Base-by-base conservation (phyloP, 1,140 invertebrate species). In the Drosophila hydei region DNA sequence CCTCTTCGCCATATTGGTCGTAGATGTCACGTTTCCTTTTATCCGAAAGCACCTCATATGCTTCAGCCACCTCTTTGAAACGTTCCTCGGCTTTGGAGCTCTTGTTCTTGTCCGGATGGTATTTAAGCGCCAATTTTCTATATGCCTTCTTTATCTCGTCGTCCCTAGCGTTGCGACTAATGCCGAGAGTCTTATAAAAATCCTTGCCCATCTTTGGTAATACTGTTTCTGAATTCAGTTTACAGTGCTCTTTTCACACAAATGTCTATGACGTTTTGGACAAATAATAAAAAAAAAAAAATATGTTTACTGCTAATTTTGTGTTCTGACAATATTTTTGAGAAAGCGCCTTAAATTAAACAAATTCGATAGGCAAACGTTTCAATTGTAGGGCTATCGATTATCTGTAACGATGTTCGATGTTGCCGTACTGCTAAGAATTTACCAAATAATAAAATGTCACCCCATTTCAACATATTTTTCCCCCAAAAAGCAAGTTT, bases 131-230 rank as follows among this genome's bases (percentile, higher is more conserved):
- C 55, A 88, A 92, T 93, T 96, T 97, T 78, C 96, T 94, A 89
- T 97, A 98, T 36, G 96, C 96, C 92, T 96, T 97, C 90, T 97
- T 97, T 45, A 98, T 96, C 88, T 98, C 97, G 55, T 97, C 96
- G 47, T 94, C 92, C 43, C 95, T 96, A 27, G 97, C 96, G 72
- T 96, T 96, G 93, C 97, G 97, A 27, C 95, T 94, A 60, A 98
- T 92, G 76, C 95, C 95, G 72, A 98, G 92, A 75, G 95, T 95
- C 90, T 94, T 93, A 91, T 98, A 98, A 16, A 75, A 75, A 18
- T 76, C 74, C 27, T 76, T 74, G n/a, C 40, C 70, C 74, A 76
- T 76, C n/a, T 27, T n/a, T 43, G 6, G 8, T 33, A 55, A 27
- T 47, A 7, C 6, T 27, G 8, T 45, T 64, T 18, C 12, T 45